A percentile compares a stretch with the other conserved stretches of the same genome.
These are phyloP conservation scores for Crocallis elinguaria DNA, from an alignment of 2,888 invertebrate genomes.

Conservation along the genomic window DNA sequence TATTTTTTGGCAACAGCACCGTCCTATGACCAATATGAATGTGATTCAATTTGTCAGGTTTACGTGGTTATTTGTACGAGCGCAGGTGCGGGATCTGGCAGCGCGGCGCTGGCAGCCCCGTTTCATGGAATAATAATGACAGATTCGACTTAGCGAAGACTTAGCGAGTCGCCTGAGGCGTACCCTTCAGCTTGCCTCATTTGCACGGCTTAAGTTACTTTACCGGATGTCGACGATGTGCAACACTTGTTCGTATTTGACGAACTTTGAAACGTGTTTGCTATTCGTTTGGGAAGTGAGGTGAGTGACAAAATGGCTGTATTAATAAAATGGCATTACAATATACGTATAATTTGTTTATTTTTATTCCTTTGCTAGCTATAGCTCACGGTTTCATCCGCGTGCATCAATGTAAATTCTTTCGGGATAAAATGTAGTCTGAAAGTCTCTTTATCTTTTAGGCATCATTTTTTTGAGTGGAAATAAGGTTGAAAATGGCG, in stretches of 20 bases:
- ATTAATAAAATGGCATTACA: no score
- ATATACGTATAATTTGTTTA: no score
- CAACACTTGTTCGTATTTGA: conserved; percentile 10
- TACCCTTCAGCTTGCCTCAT: conserved; percentile 50
- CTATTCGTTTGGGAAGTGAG: not conserved
- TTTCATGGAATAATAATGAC: conserved; percentile 76
- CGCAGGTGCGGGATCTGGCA: conserved; percentile 65
- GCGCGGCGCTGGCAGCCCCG: conserved; percentile 50
- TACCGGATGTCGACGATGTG: conserved; percentile 41
- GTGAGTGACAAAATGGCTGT: no score
- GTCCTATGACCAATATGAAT: conserved; percentile 74
- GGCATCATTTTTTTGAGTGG: no score
- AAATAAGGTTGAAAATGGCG: no score
- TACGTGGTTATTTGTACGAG: conserved; percentile 77
- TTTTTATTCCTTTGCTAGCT: no score
- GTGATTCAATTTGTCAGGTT: conserved; percentile 80
- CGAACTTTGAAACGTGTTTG: not conserved
- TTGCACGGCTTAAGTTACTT: conserved; percentile 55
- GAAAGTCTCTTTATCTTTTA: no score
- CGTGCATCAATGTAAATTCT: no score
- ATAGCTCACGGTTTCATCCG: no score
- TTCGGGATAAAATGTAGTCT: no score
- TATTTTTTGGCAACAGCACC: conserved; percentile 63
- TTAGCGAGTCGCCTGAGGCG: conserved; percentile 53
- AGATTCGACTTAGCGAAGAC: conserved; percentile 75